Conservation (phyloP, 2,113 vertebrate genomes). For the Rostratula benghalensis region DNA sequence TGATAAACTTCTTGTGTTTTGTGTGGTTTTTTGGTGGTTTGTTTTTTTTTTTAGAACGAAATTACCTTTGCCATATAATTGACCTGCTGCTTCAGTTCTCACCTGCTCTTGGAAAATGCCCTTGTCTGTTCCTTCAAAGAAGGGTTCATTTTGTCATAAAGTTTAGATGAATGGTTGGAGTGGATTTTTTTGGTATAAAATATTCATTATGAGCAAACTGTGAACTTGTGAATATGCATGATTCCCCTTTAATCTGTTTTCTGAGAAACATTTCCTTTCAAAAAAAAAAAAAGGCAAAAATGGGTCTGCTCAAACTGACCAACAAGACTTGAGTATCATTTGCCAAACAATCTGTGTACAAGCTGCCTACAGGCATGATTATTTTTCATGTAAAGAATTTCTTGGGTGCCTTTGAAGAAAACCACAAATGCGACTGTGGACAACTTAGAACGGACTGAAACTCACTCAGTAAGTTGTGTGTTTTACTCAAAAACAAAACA, state of each 20-base stretch:
- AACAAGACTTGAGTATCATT: not conserved
- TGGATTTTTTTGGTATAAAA: not conserved
- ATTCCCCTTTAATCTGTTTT: conserved; percentile 58
- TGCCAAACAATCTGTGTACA: not conserved
- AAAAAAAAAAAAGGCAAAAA: conserved; percentile 13
- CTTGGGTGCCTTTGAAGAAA: not conserved
- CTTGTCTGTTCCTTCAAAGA: not conserved
- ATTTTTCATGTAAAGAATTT: not conserved
- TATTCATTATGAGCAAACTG: conserved; percentile 68
- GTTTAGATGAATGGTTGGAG: conserved; percentile 61
- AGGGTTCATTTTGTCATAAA: conserved; percentile 18
- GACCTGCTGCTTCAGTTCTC: not conserved
- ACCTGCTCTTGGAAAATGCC: not conserved
- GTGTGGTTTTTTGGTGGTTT: no score
- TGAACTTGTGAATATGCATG: conserved; percentile 66
- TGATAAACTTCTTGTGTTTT: not conserved
- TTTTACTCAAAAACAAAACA: not conserved
- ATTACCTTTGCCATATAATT: not conserved
- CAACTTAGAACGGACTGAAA: not conserved
- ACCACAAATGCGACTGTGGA: not conserved
- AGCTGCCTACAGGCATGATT: not conserved
- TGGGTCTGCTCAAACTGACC: conserved; percentile 31
- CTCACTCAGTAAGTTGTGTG: not conserved
- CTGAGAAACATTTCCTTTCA: not conserved
- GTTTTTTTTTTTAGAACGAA: not conserved